These are phyloP conservation scores for Itoplectis maculator DNA, from an alignment of 2,888 invertebrate genomes.

Conservation along the genomic window DNA sequence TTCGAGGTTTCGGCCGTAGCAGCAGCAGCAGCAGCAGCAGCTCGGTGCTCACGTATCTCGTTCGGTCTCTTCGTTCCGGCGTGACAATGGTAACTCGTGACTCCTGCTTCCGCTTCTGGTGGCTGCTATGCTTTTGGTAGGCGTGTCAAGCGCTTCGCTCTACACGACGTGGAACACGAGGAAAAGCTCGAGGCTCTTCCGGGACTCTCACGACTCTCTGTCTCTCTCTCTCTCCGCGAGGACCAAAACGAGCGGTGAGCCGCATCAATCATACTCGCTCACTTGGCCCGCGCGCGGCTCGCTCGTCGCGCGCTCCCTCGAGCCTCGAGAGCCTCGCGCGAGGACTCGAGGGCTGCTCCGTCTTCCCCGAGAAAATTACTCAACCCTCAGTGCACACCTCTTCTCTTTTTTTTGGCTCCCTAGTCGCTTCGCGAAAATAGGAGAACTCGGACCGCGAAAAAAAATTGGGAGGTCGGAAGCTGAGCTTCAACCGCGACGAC, in stretches of 20 bases:
- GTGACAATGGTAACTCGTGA: conserved; percentile 38
- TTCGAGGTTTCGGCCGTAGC: conserved; percentile 9
- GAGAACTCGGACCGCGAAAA: conserved; percentile 67
- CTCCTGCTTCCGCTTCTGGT: conserved; percentile 6
- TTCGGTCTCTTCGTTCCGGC: conserved; percentile 41
- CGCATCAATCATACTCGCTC: conserved; percentile 84
- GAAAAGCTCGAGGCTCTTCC: conserved; percentile 47
- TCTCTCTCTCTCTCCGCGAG: conserved; percentile 9
- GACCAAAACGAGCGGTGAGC: conserved; percentile 68
- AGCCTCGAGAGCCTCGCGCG: conserved; percentile 63
- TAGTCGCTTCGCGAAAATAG: conserved; percentile 71
- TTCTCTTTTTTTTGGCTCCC: neutral
- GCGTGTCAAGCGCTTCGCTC: conserved; percentile 40
- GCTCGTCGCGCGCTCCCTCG: conserved; percentile 73
- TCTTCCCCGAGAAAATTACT: conserved; percentile 79
- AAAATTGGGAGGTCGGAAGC: neutral
- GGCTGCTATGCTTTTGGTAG: conserved; percentile 16
- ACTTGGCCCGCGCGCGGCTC: conserved; percentile 74
- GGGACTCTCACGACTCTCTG: conserved; percentile 32
- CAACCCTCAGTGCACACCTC: conserved; percentile 59
- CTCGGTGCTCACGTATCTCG: conserved; percentile 37
- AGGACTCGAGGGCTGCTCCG: conserved; percentile 74
- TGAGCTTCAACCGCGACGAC: conserved; percentile 4
- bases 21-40: conserved; percentile 16
- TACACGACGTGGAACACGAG: conserved; percentile 52